phyloP scores from a whole-genome alignment of 2,888 invertebrate species.

The Latrodectus hesperus region DNA sequence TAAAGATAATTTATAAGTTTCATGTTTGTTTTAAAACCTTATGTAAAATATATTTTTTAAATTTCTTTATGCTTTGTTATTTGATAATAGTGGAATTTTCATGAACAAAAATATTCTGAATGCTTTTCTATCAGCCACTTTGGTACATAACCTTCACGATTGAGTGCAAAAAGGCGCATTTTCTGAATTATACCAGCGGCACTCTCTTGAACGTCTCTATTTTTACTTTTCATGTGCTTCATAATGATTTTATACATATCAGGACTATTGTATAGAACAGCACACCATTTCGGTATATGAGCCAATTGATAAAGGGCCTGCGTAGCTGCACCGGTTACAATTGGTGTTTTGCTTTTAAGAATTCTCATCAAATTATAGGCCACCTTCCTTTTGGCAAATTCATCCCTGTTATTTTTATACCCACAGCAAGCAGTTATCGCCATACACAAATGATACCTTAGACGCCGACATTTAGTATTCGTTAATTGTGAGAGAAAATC shows the following conservation, averaged over 20 bases:
- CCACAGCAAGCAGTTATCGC: slow-evolving; percentile 52
- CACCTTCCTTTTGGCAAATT: slow-evolving; percentile 40
- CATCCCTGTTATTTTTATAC: slow-evolving; percentile 34
- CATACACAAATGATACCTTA: slow-evolving; percentile 57
- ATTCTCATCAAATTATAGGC: slow-evolving; percentile 41
- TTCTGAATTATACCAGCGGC: slow-evolving; percentile 54
- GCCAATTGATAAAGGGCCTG: slow-evolving; percentile 49
- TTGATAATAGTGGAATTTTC: background rate
- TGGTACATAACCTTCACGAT: slow-evolving; percentile 47
- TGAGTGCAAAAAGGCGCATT: slow-evolving; percentile 55
- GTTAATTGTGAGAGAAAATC: slow-evolving; percentile 39
- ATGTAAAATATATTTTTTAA: no score
- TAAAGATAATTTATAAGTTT: no score
- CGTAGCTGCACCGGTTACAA: slow-evolving; percentile 37
- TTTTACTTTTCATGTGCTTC: slow-evolving; percentile 27
- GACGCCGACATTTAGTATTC: slow-evolving; percentile 29
- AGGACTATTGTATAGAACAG: slow-evolving; percentile 43
- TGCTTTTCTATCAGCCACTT: slow-evolving; percentile 55
- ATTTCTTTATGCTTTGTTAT: background rate
- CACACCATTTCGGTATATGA: slow-evolving; percentile 47
- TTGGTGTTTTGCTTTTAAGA: slow-evolving; percentile 33
- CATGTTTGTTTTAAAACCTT: no score
- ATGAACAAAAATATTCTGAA: slow-evolving; percentile 12
- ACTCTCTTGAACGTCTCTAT: slow-evolving; percentile 40
- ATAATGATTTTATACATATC: slow-evolving; percentile 41